These are phyloP conservation scores for Aphaenogaster rudis DNA, from an alignment of 1,140 invertebrate genomes.

Conservation along the genomic window DNA sequence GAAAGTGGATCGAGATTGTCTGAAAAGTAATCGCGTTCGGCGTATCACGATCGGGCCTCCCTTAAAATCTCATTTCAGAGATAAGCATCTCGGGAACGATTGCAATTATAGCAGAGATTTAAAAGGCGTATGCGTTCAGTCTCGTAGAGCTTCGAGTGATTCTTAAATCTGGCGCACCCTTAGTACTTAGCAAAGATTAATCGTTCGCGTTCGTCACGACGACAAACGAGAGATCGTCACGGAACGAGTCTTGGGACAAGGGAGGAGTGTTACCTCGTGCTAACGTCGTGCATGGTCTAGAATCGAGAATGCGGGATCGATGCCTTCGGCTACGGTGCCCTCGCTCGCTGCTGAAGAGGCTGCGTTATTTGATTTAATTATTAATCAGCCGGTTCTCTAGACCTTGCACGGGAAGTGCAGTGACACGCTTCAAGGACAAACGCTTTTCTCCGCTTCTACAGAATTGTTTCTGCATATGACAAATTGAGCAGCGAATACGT, in stretches of 20 bases:
- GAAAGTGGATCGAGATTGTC: conserved; percentile 9
- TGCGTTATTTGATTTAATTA: conserved; percentile 73
- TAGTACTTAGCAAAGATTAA: conserved; percentile 33
- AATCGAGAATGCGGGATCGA: conserved; percentile 73
- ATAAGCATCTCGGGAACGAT: conserved; percentile 1
- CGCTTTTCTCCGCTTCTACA: not conserved
- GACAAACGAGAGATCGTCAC: conserved; percentile 55
- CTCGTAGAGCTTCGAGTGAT: not conserved
- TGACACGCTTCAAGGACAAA: conserved; percentile 72
- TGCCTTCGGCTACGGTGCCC: conserved; percentile 70
- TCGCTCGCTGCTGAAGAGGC: conserved; percentile 33
- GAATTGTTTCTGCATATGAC: not conserved
- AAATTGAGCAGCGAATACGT: conserved; percentile 18
- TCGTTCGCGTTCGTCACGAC: conserved; percentile 1
- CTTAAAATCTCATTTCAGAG: conserved; percentile 22
- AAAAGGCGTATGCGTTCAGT: not conserved
- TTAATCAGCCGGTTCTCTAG: conserved; percentile 71
- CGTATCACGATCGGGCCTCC: not conserved
- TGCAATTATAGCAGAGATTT: not conserved
- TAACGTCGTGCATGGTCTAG: conserved; percentile 62
- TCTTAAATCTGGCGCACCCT: conserved; percentile 41
- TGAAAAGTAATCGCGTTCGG: not conserved
- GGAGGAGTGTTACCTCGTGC: not conserved
- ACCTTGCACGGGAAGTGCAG: conserved; percentile 66
- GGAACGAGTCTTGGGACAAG: not conserved